phyloP scores from a whole-genome alignment of 2,888 invertebrate species.

The Mimachlamys varia region DNA sequence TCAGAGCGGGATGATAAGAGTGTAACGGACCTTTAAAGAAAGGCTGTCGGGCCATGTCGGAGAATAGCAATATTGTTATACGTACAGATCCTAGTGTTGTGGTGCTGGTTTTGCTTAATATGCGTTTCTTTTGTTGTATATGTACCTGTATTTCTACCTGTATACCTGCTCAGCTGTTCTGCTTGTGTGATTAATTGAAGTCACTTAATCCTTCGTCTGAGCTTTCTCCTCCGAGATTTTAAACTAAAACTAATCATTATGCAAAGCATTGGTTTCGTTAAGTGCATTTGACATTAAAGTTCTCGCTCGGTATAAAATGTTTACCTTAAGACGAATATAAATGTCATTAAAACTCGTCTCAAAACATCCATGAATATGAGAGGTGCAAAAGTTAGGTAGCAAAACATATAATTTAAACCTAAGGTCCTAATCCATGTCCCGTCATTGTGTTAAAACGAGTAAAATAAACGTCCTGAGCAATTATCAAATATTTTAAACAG shows the following conservation, averaged over 20 bases:
- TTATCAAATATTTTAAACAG: conserved; percentile 1
- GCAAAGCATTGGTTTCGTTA: not conserved
- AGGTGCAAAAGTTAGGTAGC: conserved; percentile 2
- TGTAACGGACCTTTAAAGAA: not conserved
- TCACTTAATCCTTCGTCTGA: not conserved
- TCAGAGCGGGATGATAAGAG: not conserved
- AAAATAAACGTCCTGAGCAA: not conserved
- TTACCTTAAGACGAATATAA: not conserved
- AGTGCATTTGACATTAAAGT: not conserved
- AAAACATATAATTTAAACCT: not conserved
- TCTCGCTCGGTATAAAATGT: not conserved
- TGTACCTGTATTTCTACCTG: conserved; percentile 9
- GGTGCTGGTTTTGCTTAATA: not conserved
- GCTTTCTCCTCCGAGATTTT: not conserved
- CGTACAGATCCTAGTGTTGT: not conserved
- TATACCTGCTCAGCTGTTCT: not conserved
- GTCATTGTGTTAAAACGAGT: not conserved
- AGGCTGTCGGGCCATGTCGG: not conserved
- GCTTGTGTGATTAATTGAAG: not conserved
- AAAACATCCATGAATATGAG: not conserved
- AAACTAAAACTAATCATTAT: not conserved
- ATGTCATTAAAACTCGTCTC: not conserved
- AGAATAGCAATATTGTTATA: conserved; percentile 1
- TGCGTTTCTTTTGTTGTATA: not conserved
- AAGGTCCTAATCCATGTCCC: not conserved